These are phyloP conservation scores for Drosophila neotestacea DNA, from an alignment of 2,888 invertebrate species.

Conservation along the genomic window DNA sequence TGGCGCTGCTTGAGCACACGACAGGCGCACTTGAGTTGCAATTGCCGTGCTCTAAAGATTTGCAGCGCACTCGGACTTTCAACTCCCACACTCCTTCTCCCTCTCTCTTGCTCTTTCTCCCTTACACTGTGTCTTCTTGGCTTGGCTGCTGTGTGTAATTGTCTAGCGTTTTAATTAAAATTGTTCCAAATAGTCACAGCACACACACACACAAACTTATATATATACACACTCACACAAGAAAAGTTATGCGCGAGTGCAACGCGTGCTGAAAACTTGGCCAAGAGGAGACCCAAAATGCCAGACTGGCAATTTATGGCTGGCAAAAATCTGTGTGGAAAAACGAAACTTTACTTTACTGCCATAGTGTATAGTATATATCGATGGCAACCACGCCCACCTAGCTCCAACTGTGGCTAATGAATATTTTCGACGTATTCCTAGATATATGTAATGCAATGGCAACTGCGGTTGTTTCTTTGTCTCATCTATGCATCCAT, in stretches of 20 bases:
- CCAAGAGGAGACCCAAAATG: conserved; percentile 53
- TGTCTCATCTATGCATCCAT: conserved; percentile 31
- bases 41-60: conserved; percentile 48
- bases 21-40: conserved; percentile 68
- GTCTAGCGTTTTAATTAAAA: conserved; percentile 78
- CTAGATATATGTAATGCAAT: conserved; percentile 54
- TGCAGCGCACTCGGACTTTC: conserved; percentile 26
- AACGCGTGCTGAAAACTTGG: conserved; percentile 70
- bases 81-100: not conserved
- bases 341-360: conserved; percentile 11
- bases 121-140: not conserved
- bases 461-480: conserved; percentile 62
- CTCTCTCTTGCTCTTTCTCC: not conserved
- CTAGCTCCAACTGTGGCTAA: conserved; percentile 52
- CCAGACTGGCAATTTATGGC: conserved; percentile 70
- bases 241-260: conserved; percentile 62
- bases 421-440: conserved; percentile 66
- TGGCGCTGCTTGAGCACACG: conserved; percentile 68
- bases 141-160: conserved; percentile 64
- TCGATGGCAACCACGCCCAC: conserved; percentile 45
- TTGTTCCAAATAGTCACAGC: conserved; percentile 73
- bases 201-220: conserved; percentile 11
- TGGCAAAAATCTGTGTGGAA: conserved; percentile 62
- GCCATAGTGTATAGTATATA: conserved; percentile 10
- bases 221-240: conserved; percentile 1